These are phyloP conservation scores for Manacus vitellinus DNA, from an alignment of 2,113 vertebrate species.

Conservation along the genomic window DNA sequence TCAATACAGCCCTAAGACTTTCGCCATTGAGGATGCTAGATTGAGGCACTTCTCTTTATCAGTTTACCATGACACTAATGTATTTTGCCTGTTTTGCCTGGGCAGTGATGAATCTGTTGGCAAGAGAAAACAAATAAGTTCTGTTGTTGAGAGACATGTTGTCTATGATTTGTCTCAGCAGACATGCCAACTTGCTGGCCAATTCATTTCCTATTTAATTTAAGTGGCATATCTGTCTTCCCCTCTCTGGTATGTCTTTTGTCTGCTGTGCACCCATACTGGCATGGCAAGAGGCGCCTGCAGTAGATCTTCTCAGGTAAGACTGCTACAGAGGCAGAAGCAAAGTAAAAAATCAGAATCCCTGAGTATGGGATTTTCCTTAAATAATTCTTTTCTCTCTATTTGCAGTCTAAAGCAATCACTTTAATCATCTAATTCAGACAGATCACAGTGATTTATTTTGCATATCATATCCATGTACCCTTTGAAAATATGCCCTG, in stretches of 20 bases:
- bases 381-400: background rate
- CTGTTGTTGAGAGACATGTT: conserved; percentile 87
- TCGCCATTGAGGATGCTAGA: conserved; percentile 86
- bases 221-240: conserved; percentile 92
- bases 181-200: conserved; percentile 89
- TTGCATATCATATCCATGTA: background rate
- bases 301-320: conserved; percentile 68
- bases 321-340: conserved; percentile 31
- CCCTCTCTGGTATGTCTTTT: conserved; percentile 87
- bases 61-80: conserved; percentile 97
- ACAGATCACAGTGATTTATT: conserved; percentile 27
- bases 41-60: conserved; percentile 93
- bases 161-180: conserved; percentile 96
- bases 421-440: conserved; percentile 23
- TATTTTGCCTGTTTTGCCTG: conserved; percentile 96
- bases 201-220: conserved; percentile 89
- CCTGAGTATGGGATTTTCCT: background rate
- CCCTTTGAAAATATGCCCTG: background rate
- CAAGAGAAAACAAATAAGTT: conserved; percentile 89
- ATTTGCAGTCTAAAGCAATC: background rate
- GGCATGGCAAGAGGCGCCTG: conserved; percentile 69
- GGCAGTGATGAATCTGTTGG: conserved; percentile 96
- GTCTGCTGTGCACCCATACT: conserved; percentile 79
- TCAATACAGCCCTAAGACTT: conserved; percentile 95
- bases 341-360: conserved; percentile 14